A percentile compares a stretch with the other conserved stretches of the same genome.
Evolutionary conservation across 1,140 invertebrate species (phyloP).

Genomic region (Drosophila virilis): DNA sequence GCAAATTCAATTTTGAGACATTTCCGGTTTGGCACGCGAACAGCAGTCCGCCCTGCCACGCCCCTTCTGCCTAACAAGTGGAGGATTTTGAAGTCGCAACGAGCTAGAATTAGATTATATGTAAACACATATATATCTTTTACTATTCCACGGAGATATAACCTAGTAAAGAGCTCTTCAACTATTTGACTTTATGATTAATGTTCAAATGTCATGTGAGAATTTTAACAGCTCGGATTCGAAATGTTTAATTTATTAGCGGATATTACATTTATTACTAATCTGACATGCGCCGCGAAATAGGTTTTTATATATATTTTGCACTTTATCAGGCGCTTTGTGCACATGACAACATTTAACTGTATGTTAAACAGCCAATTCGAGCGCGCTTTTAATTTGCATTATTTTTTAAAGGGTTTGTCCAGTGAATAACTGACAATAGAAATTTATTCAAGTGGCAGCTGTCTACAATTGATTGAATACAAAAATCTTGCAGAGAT

Average conservation of each 20-base stretch:
- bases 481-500: no score
- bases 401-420: background rate
- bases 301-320: background rate
- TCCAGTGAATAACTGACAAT: background rate
- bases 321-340: background rate
- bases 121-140: no score
- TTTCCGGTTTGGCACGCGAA: conserved; percentile 56
- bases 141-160: no score
- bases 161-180: no score
- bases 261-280: conserved; percentile 20
- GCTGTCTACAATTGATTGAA: no score
- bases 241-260: conserved; percentile 5
- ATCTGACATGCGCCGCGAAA: background rate
- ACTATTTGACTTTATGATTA: conserved; percentile 27
- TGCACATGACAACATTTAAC: background rate
- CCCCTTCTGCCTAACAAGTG: conserved; percentile 15
- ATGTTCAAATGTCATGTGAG: conserved; percentile 17
- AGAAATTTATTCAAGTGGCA: no score
- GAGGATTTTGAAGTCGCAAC: background rate
- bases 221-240: conserved; percentile 3
- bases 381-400: background rate
- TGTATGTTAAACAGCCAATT: background rate
- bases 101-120: background rate
- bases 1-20: conserved; percentile 63
- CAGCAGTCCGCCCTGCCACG: conserved; percentile 22